Percentiles rank a stretch among this genome's conserved stretches.
phyloP scores from a whole-genome alignment of 2,797 vertebrate genomes.

The Paratrypauchen microcephalus region DNA sequence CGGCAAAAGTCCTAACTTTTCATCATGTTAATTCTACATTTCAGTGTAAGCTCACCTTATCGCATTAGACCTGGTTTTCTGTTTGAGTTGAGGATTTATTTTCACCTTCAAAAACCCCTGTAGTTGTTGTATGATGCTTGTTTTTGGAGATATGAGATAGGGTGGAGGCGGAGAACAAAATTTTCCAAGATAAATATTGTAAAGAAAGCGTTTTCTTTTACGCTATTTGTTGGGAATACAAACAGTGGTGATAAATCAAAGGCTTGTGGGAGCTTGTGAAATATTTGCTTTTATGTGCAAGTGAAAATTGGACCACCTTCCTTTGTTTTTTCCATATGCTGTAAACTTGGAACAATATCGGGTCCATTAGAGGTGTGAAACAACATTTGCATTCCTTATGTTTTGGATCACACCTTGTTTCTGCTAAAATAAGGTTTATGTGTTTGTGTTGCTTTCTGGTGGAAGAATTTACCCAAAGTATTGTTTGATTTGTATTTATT shows the following conservation, averaged over 20 bases:
- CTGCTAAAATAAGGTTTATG: neutral
- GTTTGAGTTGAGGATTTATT: neutral
- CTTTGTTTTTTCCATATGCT: neutral
- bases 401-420: neutral
- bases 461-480: neutral
- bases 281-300: neutral
- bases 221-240: neutral
- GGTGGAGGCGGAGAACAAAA: neutral
- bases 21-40: no score
- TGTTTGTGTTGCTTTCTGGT: neutral
- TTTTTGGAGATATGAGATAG: neutral
- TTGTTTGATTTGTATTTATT: neutral
- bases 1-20: no score
- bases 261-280: constrained; percentile 2
- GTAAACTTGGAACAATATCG: constrained; percentile 28
- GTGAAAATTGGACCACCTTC: neutral
- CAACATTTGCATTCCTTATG: neutral
- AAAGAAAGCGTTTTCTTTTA: neutral
- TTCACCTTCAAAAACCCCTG: neutral
- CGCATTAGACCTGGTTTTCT: neutral
- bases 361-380: constrained; percentile 13
- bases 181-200: neutral
- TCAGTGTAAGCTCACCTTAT: no score
- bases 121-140: constrained; percentile 7
- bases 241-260: constrained; percentile 1